Percentiles rank a stretch among this genome's conserved stretches.
phyloP scores from a whole-genome alignment of 2,113 vertebrate genomes.

The Etia nguti region DNA sequence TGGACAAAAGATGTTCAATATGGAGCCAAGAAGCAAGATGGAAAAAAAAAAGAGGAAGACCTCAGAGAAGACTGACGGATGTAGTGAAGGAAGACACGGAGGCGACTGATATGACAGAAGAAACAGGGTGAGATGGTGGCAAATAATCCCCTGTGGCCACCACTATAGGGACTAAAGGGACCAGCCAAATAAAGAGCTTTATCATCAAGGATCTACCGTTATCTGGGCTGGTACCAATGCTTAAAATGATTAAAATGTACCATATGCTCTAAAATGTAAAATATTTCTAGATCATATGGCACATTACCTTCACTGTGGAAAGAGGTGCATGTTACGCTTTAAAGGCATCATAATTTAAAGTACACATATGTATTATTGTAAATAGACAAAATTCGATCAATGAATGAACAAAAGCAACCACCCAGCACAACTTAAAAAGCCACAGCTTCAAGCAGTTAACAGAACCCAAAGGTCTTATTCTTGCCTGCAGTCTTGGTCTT shows the following conservation, averaged over 20 bases:
- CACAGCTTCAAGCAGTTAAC: not conserved
- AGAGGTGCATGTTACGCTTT: not conserved
- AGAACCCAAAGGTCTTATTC: conserved; percentile 40
- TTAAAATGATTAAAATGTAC: not conserved
- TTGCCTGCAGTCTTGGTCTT: conserved; percentile 60
- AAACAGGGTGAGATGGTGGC: not conserved
- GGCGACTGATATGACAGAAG: not conserved
- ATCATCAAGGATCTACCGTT: not conserved
- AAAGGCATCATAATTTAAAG: not conserved
- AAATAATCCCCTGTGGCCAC: not conserved
- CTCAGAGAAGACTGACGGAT: no score
- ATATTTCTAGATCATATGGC: not conserved
- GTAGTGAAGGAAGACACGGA: no score
- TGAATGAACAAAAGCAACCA: not conserved
- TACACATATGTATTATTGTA: not conserved
- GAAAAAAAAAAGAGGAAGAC: no score
- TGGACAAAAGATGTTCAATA: no score
- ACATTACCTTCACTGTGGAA: not conserved
- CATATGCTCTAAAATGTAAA: not conserved
- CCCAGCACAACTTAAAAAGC: not conserved
- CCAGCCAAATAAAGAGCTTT: not conserved
- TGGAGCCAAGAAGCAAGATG: no score
- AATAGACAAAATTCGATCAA: not conserved
- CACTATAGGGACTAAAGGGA: not conserved
- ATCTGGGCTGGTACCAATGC: not conserved